Conservation (phyloP, 2,113 vertebrate genomes). For the Grammomys dolichurus region DNA sequence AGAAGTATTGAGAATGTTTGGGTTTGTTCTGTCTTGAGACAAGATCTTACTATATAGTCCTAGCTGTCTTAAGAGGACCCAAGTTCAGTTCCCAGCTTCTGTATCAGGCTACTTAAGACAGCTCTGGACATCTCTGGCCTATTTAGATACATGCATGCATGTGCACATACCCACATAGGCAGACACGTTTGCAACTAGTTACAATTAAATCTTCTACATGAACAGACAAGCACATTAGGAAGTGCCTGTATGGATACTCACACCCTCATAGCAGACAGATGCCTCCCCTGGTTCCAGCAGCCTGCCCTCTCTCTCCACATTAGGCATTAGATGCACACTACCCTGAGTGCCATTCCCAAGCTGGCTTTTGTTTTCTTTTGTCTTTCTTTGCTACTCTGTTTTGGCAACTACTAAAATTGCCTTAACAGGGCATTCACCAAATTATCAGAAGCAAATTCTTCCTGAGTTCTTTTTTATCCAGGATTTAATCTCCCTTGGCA, state of each 20-base stretch:
- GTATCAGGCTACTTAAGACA: background rate
- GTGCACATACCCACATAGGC: background rate
- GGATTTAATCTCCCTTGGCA: background rate
- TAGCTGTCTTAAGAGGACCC: background rate
- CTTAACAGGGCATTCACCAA: background rate
- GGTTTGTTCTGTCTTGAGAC: background rate
- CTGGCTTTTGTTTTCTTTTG: too few species aligned
- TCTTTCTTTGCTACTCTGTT: background rate
- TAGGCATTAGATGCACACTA: background rate
- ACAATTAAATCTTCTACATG: background rate
- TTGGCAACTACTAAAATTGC: background rate
- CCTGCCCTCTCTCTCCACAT: background rate
- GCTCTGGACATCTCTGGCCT: background rate
- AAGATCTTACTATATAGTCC: background rate
- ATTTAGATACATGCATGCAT: background rate
- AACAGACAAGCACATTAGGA: background rate
- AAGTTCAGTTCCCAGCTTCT: background rate
- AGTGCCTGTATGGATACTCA: too few species aligned
- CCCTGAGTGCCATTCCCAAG: background rate
- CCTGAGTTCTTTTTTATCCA: background rate
- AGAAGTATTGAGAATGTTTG: background rate
- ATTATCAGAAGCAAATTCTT: background rate
- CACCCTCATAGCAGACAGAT: background rate
- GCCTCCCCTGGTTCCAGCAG: background rate
- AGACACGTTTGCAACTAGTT: background rate